Base-by-base conservation (phyloP, 2,113 vertebrate species). In the Megaleporinus macrocephalus region DNA sequence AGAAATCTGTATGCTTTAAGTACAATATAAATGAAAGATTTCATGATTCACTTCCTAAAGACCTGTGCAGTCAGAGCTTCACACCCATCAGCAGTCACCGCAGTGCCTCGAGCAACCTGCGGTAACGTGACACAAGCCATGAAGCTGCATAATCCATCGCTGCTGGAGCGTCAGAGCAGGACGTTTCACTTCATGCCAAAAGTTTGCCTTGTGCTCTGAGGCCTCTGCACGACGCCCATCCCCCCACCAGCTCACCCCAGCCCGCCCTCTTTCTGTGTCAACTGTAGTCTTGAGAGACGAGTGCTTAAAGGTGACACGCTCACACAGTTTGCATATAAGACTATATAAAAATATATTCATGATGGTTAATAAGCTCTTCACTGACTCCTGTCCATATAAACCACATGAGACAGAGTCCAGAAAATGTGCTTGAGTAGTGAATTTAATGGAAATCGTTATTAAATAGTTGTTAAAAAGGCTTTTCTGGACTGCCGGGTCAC, bases 221-320 rank as follows among this genome's bases (percentile, higher is more conserved):
- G 66, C 68, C 74, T 78, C 33, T 49, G 55, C 77, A 66, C 68
- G 14, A 41, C 49, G 30, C 80, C 84, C 81, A 77, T 66, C 77
- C 77, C n/a, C 76, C 80, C 84, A 75, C 70, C 44, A 66, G 41
- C 11, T 22, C 69, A 53, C 24, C 20, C 77, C 29, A 30, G 44
- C 65, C 24, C 26, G 2, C 20, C 63, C 79, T 63, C 70, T 73
- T 68, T 55, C 49, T 70, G 33, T 41, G 33, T 82, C 36, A 77
- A 62, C 66, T 10, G 66, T 49, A 24, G 69, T 51, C 63, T 55
- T 70, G 30, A 55, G 65, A 71, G 30, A 59, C n/a, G 16, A 49
- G 51, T n/a, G 22, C 49, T 77, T 77, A 83, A 63, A 83, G 74
- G 81, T 53, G 61, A n/a, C 49, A 3, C 7, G 1, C 29, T 51